Base-by-base conservation (phyloP, 1,140 invertebrate species). In the Caerostris extrusa region DNA sequence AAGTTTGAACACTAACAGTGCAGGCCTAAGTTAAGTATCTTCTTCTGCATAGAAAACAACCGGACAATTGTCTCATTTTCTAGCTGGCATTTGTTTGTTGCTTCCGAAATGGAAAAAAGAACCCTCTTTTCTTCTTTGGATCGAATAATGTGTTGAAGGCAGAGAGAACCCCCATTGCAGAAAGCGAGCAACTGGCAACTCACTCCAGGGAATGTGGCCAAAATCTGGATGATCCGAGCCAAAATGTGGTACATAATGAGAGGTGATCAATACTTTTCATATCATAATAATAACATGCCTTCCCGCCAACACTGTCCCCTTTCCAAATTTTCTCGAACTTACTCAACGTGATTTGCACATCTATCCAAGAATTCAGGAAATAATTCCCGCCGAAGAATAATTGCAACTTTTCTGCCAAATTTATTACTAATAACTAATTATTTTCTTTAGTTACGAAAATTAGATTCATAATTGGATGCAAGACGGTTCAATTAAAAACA, bases 171-270 rank as follows among this genome's bases (percentile, higher is more conserved):
- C 71, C 71, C 55, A 57, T 17, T 83, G 82, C 3, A 34, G 14
- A 58, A 19, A 19, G 56, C 14, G 19, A 83, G 82, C 82, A 83
- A 83, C 82, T 83, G 82, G 85, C 57, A 87, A 53, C 14, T 19
- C 34, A n/a, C 85, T 17, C 19, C 12, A 87, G 85, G 85, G 85
- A 87, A 87, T 61, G 85, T 61, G 85, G 85, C 85, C 85, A 87
- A 87, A 64, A 87, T 87, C 85, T 87, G 10, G 19, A 64, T 12
- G 34, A 10, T 77, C 71, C 71, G 85, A 87, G 85, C 85, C 85
- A 87, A 87, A 61, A 64, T 87, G 85, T 61, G 53, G 85, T 58
- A 58, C 53, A 87, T 87, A 87, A 87, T 87, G 85, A 87, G 60
- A 3, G 34, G 85, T 53, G 64, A 87, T 87, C 85, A 87, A 87